Evolutionary conservation across 2,888 invertebrate species (phyloP).

Genomic region (Sphecodes monilicornis): DNA sequence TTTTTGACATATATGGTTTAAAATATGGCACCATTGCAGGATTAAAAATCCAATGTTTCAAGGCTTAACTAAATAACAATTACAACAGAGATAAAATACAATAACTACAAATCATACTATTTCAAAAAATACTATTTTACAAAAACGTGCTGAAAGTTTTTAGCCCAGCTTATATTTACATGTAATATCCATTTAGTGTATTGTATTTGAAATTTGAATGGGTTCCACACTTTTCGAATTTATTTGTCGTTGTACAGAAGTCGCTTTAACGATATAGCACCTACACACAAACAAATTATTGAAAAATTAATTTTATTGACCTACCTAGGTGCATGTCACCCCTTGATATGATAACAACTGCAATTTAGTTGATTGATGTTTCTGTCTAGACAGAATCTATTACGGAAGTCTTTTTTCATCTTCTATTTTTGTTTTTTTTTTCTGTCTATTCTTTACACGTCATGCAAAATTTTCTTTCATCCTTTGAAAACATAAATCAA

Average conservation of each 20-base stretch:
- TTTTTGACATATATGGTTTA: too few species aligned
- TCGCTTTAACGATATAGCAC: background rate
- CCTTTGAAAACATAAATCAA: background rate
- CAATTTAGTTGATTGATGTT: background rate
- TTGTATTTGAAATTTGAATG: background rate
- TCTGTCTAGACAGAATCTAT: conserved; percentile 2
- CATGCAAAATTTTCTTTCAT: background rate
- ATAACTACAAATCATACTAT: too few species aligned
- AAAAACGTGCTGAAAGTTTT: background rate
- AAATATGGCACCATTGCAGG: too few species aligned
- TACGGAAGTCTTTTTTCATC: background rate
- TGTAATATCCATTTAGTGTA: background rate
- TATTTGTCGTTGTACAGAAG: background rate
- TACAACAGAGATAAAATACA: too few species aligned
- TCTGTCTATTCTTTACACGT: background rate
- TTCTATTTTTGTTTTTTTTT: background rate
- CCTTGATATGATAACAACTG: background rate
- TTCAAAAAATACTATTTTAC: background rate
- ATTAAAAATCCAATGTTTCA: too few species aligned
- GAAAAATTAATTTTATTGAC: background rate
- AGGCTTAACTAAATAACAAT: background rate
- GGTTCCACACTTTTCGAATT: background rate
- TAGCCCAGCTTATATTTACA: background rate
- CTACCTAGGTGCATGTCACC: conserved; percentile 2
- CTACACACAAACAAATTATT: background rate